These are phyloP conservation scores for Crotophaga sulcirostris DNA, from an alignment of 2,113 vertebrate genomes.

Conservation along the genomic window DNA sequence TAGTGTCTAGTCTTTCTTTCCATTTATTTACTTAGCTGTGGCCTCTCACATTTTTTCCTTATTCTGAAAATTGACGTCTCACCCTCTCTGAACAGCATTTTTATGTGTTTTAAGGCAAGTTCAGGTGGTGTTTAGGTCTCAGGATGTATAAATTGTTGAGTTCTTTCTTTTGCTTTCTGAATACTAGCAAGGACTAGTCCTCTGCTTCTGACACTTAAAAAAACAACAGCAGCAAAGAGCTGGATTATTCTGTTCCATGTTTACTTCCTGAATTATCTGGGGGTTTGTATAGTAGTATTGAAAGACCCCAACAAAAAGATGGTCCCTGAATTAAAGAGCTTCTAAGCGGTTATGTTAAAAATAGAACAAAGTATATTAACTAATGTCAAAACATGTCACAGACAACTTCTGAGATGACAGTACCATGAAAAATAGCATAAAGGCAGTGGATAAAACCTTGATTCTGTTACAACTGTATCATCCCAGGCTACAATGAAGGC, in stretches of 20 bases:
- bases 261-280: background rate
- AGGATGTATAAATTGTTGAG: background rate
- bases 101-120: background rate
- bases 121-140: background rate
- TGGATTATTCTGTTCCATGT: background rate
- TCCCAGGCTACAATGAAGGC: background rate
- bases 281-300: background rate
- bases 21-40: slow-evolving; percentile 29
- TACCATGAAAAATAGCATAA: background rate
- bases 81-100: background rate
- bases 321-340: background rate
- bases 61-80: background rate
- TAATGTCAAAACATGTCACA: background rate
- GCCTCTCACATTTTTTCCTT: slow-evolving; percentile 23
- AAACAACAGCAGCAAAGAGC: background rate
- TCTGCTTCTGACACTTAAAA: background rate
- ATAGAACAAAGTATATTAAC: background rate
- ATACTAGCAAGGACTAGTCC: background rate
- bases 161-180: background rate
- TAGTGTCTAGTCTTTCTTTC: slow-evolving; percentile 44
- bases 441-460: background rate
- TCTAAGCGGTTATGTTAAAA: background rate
- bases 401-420: background rate
- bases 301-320: background rate
- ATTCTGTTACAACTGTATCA: background rate